Evolutionary conservation across 2,113 vertebrate species (phyloP).

Genomic region (Arenaria interpres): DNA sequence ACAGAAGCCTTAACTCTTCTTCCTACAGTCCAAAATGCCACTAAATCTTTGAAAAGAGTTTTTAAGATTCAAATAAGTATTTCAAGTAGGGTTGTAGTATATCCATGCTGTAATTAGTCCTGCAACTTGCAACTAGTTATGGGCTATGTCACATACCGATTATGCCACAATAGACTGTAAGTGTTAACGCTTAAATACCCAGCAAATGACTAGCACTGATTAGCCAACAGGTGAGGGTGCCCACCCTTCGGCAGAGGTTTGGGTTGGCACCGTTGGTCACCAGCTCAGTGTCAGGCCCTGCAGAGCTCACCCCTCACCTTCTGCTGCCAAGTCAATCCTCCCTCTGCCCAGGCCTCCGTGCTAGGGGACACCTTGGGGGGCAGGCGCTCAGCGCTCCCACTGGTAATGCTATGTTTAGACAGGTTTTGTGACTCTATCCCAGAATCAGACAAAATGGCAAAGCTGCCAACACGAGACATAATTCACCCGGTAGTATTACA

Average conservation of each 20-base stretch:
- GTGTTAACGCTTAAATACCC: accelerated
- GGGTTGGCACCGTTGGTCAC: not conserved
- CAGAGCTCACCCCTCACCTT: not conserved
- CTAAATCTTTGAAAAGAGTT: not conserved
- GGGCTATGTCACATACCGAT: not conserved
- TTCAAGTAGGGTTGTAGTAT: not conserved
- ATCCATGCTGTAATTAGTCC: not conserved
- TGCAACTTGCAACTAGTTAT: not conserved
- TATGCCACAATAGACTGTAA: not conserved
- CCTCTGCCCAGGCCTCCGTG: not conserved
- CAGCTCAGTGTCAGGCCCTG: not conserved
- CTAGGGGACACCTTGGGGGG: not conserved
- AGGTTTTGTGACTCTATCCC: not conserved
- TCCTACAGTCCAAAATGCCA: not conserved
- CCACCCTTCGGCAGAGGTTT: not conserved
- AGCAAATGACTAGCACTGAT: not conserved
- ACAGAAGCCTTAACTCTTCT: not conserved
- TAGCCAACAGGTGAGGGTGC: not conserved
- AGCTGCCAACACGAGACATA: not conserved
- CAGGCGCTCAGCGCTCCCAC: not conserved
- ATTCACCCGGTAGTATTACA: not conserved
- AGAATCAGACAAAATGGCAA: not conserved
- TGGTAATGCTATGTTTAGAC: not conserved
- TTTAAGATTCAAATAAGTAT: not conserved
- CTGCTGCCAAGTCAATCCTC: not conserved